A percentile compares a stretch with the other conserved stretches of the same genome.
Conservation (phyloP, 2,797 vertebrate genomes). For the Chelidonichthys spinosus region DNA sequence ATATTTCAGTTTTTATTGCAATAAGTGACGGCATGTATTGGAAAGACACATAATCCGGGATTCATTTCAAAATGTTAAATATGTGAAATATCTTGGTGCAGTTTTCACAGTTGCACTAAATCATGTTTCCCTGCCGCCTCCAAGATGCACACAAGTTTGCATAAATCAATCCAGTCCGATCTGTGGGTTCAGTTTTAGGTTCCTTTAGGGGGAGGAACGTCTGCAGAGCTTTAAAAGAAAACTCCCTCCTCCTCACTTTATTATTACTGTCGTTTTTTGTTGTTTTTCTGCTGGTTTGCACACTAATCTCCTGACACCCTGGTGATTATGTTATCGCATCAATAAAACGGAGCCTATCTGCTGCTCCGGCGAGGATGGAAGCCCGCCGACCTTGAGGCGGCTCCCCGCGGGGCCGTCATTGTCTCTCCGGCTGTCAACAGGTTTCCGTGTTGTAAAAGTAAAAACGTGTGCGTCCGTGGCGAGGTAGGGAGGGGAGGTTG, state of each 20-base stretch:
- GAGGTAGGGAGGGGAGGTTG: constrained; percentile 23
- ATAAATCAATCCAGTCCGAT: neutral
- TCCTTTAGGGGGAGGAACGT: neutral
- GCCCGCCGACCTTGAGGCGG: neutral
- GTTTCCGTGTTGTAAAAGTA: neutral
- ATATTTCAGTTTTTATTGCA: neutral
- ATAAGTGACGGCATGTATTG: neutral
- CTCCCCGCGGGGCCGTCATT: too few relatives aligned
- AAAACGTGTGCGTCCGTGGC: constrained; percentile 19
- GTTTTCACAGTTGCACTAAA: neutral
- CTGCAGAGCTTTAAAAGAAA: neutral
- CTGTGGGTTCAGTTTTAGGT: neutral
- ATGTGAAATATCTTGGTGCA: neutral
- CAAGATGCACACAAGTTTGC: neutral
- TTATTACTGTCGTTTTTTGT: neutral
- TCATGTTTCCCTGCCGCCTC: neutral
- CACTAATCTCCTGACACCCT: constrained; percentile 43
- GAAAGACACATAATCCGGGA: neutral
- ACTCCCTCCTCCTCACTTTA: neutral
- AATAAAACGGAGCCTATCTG: constrained; percentile 28
- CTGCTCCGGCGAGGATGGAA: constrained; percentile 28
- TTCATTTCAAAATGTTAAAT: neutral
- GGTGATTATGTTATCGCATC: constrained; percentile 45
- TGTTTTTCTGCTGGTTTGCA: constrained; percentile 4
- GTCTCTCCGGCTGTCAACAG: too few relatives aligned